phyloP scores from a whole-genome alignment of 2,888 invertebrate genomes.

The Platycnemis pennipes region DNA sequence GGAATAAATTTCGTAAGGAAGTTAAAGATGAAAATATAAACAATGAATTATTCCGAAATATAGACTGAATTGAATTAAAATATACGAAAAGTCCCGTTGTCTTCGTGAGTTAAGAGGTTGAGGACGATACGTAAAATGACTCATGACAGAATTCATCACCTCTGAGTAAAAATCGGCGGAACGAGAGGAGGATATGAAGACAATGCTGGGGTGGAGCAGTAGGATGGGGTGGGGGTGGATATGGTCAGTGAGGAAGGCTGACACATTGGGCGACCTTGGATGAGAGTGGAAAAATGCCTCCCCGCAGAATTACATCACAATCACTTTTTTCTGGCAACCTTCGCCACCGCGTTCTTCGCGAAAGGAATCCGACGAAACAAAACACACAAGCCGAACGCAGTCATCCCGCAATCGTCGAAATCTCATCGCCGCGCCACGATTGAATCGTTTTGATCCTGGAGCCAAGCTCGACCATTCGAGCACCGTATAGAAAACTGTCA shows the following conservation, averaged over 20 bases:
- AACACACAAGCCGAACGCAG: not conserved
- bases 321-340: not conserved
- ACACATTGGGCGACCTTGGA: not conserved
- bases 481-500: constrained; percentile 3
- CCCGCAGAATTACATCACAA: not conserved
- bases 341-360: not conserved
- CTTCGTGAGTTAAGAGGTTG: no score
- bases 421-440: not conserved
- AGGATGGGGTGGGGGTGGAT: not conserved
- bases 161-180: not conserved
- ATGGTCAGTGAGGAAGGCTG: not conserved
- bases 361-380: not conserved
- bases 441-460: not conserved
- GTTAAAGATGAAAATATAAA: no score
- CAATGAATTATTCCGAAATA: no score
- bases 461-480: not conserved
- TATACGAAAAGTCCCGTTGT: no score
- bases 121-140: not conserved
- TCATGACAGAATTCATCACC: not conserved
- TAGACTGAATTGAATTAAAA: no score
- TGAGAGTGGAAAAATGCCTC: not conserved
- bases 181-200: not conserved
- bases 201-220: not conserved
- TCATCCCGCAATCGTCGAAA: not conserved
- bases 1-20: no score